Percentiles rank a stretch among this genome's conserved stretches.
Conservation (phyloP, 2,888 invertebrate species). For the Melieria picta region DNA sequence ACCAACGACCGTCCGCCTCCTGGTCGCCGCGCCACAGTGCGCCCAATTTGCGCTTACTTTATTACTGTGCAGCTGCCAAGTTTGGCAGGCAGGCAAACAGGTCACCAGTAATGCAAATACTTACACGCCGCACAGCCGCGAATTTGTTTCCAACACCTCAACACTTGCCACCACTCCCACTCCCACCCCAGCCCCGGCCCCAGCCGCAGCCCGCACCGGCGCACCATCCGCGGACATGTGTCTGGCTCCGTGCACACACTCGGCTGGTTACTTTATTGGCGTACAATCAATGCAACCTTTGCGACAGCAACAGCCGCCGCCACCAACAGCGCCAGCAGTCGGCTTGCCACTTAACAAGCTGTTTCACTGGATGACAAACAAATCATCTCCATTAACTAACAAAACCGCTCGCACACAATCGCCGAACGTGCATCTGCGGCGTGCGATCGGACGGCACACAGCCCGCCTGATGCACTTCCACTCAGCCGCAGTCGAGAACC, state of each 20-base stretch:
- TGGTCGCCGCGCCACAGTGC: too few relatives aligned
- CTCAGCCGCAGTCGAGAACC: constrained; percentile 40
- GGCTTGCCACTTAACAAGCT: constrained; percentile 28
- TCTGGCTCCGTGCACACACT: neutral
- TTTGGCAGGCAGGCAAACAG: too few relatives aligned
- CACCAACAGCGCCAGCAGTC: neutral
- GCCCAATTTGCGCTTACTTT: too few relatives aligned
- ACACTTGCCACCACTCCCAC: neutral
- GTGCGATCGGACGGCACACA: constrained; percentile 21
- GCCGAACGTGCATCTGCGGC: constrained; percentile 59
- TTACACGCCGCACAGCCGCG: too few relatives aligned
- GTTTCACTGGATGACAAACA: constrained; percentile 55
- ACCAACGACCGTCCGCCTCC: too few relatives aligned
- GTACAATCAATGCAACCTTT: too few relatives aligned
- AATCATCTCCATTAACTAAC: constrained; percentile 61
- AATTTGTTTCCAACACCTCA: too few relatives aligned
- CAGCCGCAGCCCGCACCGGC: neutral
- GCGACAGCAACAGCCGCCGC: neutral
- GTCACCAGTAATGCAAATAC: too few relatives aligned
- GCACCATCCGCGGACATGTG: neutral
- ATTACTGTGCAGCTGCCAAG: too few relatives aligned
- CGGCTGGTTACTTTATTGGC: too few relatives aligned
- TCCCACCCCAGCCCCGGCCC: neutral
- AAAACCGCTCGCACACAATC: constrained; percentile 58
- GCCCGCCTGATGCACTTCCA: neutral